These are phyloP conservation scores for Lumbricus terrestris DNA, from an alignment of 2,888 invertebrate species.

Conservation along the genomic window DNA sequence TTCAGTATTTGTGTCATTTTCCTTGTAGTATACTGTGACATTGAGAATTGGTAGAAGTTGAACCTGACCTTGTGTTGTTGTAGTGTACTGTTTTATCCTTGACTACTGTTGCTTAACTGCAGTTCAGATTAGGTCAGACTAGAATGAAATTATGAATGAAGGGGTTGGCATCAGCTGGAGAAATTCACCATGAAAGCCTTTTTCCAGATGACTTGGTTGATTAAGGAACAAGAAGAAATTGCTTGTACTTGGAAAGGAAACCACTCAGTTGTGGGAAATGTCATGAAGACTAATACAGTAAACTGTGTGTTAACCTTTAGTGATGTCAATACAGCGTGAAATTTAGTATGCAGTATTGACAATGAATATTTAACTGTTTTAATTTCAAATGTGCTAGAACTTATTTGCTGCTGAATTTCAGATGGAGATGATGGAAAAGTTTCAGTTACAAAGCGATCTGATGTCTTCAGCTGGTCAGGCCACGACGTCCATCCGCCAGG, in stretches of 20 bases:
- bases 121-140: background rate
- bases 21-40: background rate
- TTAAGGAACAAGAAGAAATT: background rate
- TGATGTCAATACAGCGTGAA: background rate
- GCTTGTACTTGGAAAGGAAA: background rate
- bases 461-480: background rate
- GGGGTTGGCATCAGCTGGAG: background rate
- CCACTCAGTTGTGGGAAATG: background rate
- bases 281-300: background rate
- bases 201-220: background rate
- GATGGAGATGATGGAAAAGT: slow-evolving; percentile 12
- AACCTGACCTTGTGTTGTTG: background rate
- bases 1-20: background rate
- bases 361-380: background rate
- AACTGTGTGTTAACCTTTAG: background rate
- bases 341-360: too few species aligned
- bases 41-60: background rate
- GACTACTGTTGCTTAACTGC: background rate
- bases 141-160: background rate
- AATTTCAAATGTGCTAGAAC: background rate
- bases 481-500: background rate
- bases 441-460: background rate
- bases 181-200: background rate
- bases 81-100: background rate
- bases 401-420: background rate